Evolutionary conservation across 1,140 invertebrate species (phyloP), one percentile per base, ranked within the genome.

Genomic region (Myzus persicae): DNA sequence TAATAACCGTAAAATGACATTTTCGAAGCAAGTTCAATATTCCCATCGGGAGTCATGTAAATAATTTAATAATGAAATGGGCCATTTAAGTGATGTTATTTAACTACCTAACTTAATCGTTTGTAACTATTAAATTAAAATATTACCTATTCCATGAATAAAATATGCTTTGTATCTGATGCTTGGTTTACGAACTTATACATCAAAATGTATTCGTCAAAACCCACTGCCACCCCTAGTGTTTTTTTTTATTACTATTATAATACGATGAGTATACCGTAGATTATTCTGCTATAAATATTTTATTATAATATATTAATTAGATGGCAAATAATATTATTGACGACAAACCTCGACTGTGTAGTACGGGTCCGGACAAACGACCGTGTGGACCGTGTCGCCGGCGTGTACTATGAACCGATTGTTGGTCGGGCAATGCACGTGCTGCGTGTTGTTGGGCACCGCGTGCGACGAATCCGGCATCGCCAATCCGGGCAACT

Each of bases 351-450:
- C 93, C 93, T 93, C 93, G 4, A 93, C 93, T 9, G 95, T 95
- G 90, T 96, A 95, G 54, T 96, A 95, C 26, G 97, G 96, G 94
- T 96, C 96, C 0, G 97, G 97, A 94, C 97, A 98, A 24, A 98
- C 96, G n/a, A 97, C 96, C 26, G 96, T 96, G 42, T 97, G 96
- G 22, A 96, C 94, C 31, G 96, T 95, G 38, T 96, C 96, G 1
- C 97, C 97, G 48, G 97, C 96, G 94, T 97, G 97, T 8, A 98
- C 96, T 2, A 97, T 96, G 93, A 98, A 97, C 44, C 97, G 95
- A 94, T 98, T 98, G 67, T 95, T 96, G 24, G 97, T 97, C 22
- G 95, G 95, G 94, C 97, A 98, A 85, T 96, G 90, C 1, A 94
- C 91, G 40, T 76, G 88, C 20, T 82, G 85, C 7, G 59, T 81